phyloP scores from a whole-genome alignment of 2,888 invertebrate genomes.

The Anagyrus pseudococci region DNA sequence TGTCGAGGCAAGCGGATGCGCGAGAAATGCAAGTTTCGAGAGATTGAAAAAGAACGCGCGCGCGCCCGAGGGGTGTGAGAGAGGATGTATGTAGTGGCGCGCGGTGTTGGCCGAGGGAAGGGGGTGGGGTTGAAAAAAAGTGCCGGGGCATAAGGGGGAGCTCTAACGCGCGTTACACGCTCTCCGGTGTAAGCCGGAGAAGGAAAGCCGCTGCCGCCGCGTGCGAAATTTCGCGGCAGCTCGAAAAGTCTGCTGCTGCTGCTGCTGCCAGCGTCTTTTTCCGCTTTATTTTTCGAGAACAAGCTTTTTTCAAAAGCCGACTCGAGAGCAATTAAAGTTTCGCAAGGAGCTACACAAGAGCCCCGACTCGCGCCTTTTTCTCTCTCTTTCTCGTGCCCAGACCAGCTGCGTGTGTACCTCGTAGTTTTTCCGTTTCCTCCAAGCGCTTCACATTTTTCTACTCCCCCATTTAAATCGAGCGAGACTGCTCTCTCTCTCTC shows the following conservation, averaged over 20 bases:
- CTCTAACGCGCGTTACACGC: too few relatives aligned
- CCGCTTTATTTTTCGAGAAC: background rate
- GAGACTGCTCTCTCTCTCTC: too few relatives aligned
- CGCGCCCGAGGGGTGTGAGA: too few relatives aligned
- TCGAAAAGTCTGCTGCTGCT: background rate
- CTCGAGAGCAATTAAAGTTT: constrained; percentile 17
- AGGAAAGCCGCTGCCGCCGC: too few relatives aligned
- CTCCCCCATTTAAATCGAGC: too few relatives aligned
- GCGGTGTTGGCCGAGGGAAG: too few relatives aligned
- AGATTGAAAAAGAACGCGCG: constrained; percentile 4
- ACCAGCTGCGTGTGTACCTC: background rate
- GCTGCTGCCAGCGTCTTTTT: background rate
- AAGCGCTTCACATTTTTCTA: background rate
- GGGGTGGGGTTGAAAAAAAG: too few relatives aligned
- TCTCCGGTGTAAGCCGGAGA: too few relatives aligned
- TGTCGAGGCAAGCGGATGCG: background rate
- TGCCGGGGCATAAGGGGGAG: too few relatives aligned
- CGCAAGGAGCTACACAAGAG: background rate
- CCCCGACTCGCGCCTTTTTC: constrained; percentile 1
- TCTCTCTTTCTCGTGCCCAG: too few relatives aligned
- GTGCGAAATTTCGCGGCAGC: constrained; percentile 14
- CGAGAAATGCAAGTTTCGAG: constrained; percentile 1
- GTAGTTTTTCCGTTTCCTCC: background rate
- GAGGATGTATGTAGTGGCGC: too few relatives aligned
- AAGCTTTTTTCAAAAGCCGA: background rate